A percentile compares a stretch with the other conserved stretches of the same genome.
phyloP scores from a whole-genome alignment of 2,797 vertebrate species.

The Cuniculus paca region DNA sequence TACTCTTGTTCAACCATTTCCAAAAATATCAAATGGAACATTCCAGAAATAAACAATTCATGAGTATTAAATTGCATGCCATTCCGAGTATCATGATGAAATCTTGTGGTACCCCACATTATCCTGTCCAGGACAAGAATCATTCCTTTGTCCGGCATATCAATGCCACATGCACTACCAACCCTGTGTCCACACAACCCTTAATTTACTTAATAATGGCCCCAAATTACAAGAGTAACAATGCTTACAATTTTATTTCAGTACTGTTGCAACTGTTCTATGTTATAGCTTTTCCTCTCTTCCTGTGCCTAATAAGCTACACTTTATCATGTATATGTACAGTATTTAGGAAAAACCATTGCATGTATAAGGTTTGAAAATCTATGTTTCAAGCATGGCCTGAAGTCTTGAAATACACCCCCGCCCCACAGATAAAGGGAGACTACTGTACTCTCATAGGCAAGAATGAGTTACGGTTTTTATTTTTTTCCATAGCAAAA shows the following conservation, averaged over 20 bases:
- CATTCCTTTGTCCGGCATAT: background rate
- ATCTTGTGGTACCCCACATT: background rate
- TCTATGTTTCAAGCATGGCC: background rate
- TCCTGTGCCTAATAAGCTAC: background rate
- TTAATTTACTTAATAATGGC: background rate
- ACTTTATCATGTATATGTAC: background rate
- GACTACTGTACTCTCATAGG: background rate
- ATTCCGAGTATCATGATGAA: background rate
- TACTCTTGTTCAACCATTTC: background rate
- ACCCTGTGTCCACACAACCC: background rate
- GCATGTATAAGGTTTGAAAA: background rate
- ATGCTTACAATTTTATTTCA: background rate
- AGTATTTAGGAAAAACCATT: background rate
- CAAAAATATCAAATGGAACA: background rate
- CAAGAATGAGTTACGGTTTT: background rate
- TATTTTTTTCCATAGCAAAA: background rate
- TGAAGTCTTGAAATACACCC: background rate
- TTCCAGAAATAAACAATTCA: background rate
- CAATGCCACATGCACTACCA: background rate
- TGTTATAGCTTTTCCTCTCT: background rate
- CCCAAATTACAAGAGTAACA: background rate
- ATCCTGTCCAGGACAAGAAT: background rate
- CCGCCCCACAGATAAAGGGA: background rate
- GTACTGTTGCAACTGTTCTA: background rate
- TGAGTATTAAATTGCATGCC: background rate